Conservation (phyloP, 2,113 vertebrate genomes). For the Paradoxurus hermaphroditus region DNA sequence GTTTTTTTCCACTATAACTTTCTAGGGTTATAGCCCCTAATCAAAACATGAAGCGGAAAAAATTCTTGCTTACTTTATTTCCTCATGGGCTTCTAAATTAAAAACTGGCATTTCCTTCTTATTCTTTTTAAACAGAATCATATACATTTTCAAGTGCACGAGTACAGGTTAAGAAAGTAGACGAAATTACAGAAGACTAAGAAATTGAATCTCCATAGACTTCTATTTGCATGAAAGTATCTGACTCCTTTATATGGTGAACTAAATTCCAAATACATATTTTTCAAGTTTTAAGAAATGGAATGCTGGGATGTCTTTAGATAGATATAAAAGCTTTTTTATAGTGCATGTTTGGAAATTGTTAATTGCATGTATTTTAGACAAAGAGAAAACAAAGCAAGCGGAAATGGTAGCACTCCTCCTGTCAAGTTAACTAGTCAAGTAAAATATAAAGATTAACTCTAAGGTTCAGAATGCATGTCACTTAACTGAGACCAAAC, state of each 20-base stretch:
- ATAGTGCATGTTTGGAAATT: neutral
- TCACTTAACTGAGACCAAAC: neutral
- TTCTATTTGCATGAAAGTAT: neutral
- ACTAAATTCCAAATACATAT: neutral
- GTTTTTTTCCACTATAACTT: neutral
- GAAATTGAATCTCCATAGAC: neutral
- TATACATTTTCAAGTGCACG: neutral
- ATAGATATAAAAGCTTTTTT: constrained; percentile 8
- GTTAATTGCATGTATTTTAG: constrained; percentile 42
- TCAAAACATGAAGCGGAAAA: constrained; percentile 12
- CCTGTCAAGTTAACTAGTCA: neutral
- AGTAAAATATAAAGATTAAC: neutral
- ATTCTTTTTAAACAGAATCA: neutral
- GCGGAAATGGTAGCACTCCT: neutral
- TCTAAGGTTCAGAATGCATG: neutral
- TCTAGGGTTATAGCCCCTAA: neutral
- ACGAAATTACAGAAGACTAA: constrained; percentile 33
- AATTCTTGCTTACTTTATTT: constrained; percentile 9
- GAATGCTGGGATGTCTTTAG: neutral
- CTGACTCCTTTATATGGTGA: constrained; percentile 20
- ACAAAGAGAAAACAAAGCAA: constrained; percentile 24
- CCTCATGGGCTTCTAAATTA: neutral
- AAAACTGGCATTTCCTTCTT: neutral
- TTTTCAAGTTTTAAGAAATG: constrained; percentile 28
- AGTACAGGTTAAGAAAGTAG: constrained; percentile 23